Base-by-base conservation (phyloP, 2,888 invertebrate species). In the Diaprepes abbreviatus region DNA sequence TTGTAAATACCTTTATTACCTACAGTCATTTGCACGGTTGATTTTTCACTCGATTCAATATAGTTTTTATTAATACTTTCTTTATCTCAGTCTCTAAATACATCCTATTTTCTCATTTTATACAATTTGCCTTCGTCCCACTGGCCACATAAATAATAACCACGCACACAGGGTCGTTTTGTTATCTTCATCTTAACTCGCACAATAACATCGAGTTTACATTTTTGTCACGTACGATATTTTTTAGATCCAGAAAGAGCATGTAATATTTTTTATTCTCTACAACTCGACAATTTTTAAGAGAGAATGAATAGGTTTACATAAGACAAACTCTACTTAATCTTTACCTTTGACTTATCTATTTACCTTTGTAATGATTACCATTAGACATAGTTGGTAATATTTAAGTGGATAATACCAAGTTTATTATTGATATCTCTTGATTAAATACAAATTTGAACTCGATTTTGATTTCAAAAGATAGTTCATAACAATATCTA, bases 221-320 rank as follows among this genome's bases (percentile, higher is more conserved):
- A 55, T 55, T 55, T 55, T 38, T n/a, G 21, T 55, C 55, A 55
- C 55, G 55, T 55, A 36, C 21, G 38, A 55, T 38, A 55, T 38
- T 55, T 55, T 55, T 55, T 55, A 55, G 36, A 33, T 3, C 48
- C 35, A 16, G n/a, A 55, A 24, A 38, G 7, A 38, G 55, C 35
- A 38, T 35, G 33, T 19, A 19, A 16, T 54, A 54, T 54, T 54
- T 54, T 54, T 54, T 28, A 17, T 9, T n/a, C 33, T 35, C 17
- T 19, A 12, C 35, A 33, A 54, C 33, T 31, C 52, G 33, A 52
- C 52, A 33, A 52, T 52, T 52, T 50, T 52, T 33, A 17, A 35
- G 28, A 31, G 45, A 24, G 4, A 21, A 3, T 28, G 48, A 28
- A 14, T 50, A 1, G 12, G 28, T 50, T 50, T 50, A 28, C 48